These are phyloP conservation scores for Ceryle rudis DNA, from an alignment of 2,797 vertebrate genomes.

Conservation along the genomic window DNA sequence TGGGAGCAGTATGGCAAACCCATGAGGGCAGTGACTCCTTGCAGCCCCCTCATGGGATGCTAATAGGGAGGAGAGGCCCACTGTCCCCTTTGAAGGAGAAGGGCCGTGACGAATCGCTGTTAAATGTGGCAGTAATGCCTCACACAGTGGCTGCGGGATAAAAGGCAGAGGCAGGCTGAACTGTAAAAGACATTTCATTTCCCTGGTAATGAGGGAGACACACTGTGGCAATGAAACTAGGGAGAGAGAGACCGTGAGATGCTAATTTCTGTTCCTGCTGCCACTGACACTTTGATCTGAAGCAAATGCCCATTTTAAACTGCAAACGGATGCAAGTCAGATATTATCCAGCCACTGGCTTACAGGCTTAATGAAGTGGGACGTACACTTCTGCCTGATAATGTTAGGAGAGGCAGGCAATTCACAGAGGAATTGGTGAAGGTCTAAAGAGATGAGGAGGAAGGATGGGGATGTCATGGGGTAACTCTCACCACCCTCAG, in stretches of 20 bases:
- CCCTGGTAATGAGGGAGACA: constrained; percentile 70
- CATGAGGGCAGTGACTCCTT: not conserved
- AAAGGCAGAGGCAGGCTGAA: constrained; percentile 64
- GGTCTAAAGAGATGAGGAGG: not conserved
- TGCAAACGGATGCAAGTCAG: constrained; percentile 69
- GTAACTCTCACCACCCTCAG: not conserved
- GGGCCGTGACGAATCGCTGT: constrained; percentile 57
- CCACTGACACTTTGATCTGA: constrained; percentile 68
- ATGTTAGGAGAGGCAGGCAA: constrained; percentile 27
- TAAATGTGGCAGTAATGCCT: constrained; percentile 45
- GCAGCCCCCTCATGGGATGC: not conserved
- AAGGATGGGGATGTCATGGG: not conserved
- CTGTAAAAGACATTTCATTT: constrained; percentile 69
- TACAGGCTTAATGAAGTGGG: constrained; percentile 72
- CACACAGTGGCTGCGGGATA: not conserved
- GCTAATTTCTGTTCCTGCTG: constrained; percentile 67
- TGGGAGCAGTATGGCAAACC: not conserved
- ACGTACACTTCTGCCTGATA: constrained; percentile 41
- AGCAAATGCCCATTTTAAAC: constrained; percentile 72
- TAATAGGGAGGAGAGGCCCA: constrained; percentile 1
- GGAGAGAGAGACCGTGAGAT: constrained; percentile 55
- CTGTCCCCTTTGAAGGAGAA: constrained; percentile 40
- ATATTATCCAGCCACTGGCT: constrained; percentile 69
- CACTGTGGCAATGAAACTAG: constrained; percentile 45
- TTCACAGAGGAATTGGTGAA: constrained; percentile 43